Evolutionary conservation across 1,140 invertebrate genomes (phyloP).

Genomic region (Hesperophylax magnus): DNA sequence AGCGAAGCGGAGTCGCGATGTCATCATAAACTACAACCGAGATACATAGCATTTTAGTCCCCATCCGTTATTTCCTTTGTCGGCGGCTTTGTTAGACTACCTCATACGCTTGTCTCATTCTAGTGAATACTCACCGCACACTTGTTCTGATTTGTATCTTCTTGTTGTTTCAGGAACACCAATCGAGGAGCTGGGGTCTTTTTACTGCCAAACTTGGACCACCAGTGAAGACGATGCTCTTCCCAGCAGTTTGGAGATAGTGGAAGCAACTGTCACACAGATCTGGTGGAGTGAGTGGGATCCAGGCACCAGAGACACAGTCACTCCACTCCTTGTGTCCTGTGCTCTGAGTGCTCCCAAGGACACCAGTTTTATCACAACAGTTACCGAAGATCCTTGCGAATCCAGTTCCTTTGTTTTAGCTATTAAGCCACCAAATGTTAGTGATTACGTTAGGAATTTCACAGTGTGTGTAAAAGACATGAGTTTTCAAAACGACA

Average conservation of each 20-base stretch:
- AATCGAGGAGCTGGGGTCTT: conserved; percentile 55
- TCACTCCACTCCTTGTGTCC: conserved; percentile 66
- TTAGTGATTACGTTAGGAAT: conserved; percentile 59
- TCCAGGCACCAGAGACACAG: conserved; percentile 58
- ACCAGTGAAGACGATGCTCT: neutral
- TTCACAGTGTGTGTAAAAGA: conserved; percentile 83
- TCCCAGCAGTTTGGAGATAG: conserved; percentile 59
- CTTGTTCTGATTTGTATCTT: too few species aligned
- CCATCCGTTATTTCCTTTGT: neutral
- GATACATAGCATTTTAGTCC: neutral
- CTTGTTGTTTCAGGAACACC: conserved; percentile 52
- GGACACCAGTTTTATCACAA: conserved; percentile 60
- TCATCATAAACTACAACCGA: too few species aligned
- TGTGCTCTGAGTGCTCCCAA: conserved; percentile 64
- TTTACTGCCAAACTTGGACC: conserved; percentile 66
- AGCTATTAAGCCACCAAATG: conserved; percentile 57
- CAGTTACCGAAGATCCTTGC: conserved; percentile 66
- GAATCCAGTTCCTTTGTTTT: conserved; percentile 64
- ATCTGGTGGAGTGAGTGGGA: conserved; percentile 70
- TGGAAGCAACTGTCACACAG: conserved; percentile 65
- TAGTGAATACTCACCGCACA: neutral
- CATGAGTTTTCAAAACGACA: conserved; percentile 76
- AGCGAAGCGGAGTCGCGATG: neutral
- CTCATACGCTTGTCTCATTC: neutral
- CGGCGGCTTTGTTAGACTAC: neutral